Evolutionary conservation across 2,113 vertebrate species (phyloP).

Genomic region (Indri indri): DNA sequence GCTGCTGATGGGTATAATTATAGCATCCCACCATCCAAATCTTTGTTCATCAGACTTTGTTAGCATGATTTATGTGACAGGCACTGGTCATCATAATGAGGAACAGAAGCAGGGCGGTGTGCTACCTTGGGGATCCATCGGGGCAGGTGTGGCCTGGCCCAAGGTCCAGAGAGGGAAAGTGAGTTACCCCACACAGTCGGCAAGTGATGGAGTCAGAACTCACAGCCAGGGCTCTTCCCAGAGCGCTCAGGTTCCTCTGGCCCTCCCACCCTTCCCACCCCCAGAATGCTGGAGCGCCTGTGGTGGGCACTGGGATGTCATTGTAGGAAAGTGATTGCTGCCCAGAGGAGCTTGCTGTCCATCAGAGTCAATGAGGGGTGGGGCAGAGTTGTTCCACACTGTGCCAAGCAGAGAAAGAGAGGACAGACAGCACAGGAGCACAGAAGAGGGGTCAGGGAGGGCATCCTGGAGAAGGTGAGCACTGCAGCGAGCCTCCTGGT

Average conservation of each 20-base stretch:
- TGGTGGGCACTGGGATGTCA: background rate
- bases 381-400: background rate
- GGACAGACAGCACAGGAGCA: background rate
- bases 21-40: slow-evolving; percentile 77
- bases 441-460: background rate
- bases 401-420: background rate
- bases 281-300: background rate
- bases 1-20: slow-evolving; percentile 85
- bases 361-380: background rate
- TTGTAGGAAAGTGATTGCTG: background rate
- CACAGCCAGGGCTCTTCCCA: background rate
- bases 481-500: background rate
- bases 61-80: slow-evolving; percentile 83
- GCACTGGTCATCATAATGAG: slow-evolving; percentile 79
- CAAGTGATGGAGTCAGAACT: background rate
- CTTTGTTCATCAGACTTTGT: slow-evolving; percentile 83
- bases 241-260: background rate
- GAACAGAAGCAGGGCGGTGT: slow-evolving; percentile 81
- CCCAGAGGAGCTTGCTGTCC: background rate
- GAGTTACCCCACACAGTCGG: background rate
- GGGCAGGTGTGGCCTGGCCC: slow-evolving; percentile 36
- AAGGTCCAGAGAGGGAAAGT: background rate
- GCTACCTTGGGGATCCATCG: slow-evolving; percentile 79
- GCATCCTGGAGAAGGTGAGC: background rate
- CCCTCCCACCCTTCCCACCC: background rate